Base-by-base conservation (phyloP, 2,888 invertebrate species). In the Drosophila robusta region DNA sequence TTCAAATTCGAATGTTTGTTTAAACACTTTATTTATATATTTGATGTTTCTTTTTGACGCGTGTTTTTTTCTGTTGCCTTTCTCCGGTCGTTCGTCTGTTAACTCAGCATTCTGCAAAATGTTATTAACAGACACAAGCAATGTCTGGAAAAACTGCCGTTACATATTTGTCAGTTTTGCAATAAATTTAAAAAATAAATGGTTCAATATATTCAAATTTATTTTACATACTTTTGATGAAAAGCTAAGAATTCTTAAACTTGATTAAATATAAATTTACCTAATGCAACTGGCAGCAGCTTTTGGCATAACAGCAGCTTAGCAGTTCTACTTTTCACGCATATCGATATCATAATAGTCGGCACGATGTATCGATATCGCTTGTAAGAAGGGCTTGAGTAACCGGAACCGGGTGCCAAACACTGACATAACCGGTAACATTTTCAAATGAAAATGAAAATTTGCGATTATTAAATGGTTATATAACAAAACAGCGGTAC, bases 1-100 rank as follows among this genome's bases (percentile, higher is more conserved):
- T 29, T 12, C 3, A 32, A 11, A 18, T 12, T 18, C 0, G 7
- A n/a, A 14, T 9, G 3, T 41, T 22, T 29, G 12, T 36, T 34
- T 12, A 24, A 26, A 14, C 11, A 11, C 8, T 39, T 16, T 39
- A 18, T 9, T 42, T 49, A 36, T 29, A n/a, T 50, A 45, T 38
- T 45, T 50, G 18, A n/a, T 29, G 12, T 9, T 44, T 26, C 12
- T 12, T 36, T 50, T 24, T n/a, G 65, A 63, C 63, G 66, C 63
- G 63, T 63, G 66, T 44, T 44, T 66, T 60, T 34, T 24, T 16
- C 11, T n/a, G 22, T 26, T 52, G 9, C 32, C 18, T 42, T 49
- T 50, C 11, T 22, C 11, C 22, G 12, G 8, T 29, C 11, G n/a
- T 63, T 63, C 66, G 29, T 18, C n/a, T 63, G 36, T 36, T 42